Conservation (phyloP, 1,140 invertebrate species). For the Eurosta solidaginis region DNA sequence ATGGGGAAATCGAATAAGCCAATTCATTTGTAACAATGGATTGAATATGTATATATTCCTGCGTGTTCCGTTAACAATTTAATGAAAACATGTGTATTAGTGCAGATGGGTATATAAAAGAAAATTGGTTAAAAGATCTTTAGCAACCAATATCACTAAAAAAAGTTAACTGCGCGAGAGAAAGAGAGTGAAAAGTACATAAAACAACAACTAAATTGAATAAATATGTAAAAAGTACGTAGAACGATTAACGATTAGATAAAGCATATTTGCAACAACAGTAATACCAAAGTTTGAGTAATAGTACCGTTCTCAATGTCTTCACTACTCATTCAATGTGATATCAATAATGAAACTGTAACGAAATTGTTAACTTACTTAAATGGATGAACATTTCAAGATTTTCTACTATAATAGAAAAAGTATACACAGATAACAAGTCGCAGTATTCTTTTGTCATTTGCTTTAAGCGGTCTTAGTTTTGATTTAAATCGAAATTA, state of each 20-base stretch:
- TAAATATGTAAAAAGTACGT: not conserved
- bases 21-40: too few species aligned
- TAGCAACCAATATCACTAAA: too few species aligned
- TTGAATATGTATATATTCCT: too few species aligned
- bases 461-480: not conserved
- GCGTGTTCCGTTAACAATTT: too few species aligned
- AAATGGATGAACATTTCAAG: not conserved
- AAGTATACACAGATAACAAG: not conserved
- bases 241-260: slow-evolving; percentile 1
- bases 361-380: not conserved
- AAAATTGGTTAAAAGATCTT: too few species aligned
- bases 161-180: too few species aligned
- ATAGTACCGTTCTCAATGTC: not conserved
- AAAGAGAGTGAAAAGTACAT: not conserved
- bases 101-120: too few species aligned
- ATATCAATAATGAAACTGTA: not conserved
- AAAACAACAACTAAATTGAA: not conserved
- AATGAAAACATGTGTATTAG: too few species aligned
- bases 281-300: not conserved
- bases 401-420: not conserved
- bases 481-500: too few species aligned
- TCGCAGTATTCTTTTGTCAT: not conserved
- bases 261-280: not conserved
- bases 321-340: not conserved
- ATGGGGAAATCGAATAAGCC: too few species aligned